Evolutionary conservation across 2,797 vertebrate genomes (phyloP).

Genomic region (Cygnus olor): DNA sequence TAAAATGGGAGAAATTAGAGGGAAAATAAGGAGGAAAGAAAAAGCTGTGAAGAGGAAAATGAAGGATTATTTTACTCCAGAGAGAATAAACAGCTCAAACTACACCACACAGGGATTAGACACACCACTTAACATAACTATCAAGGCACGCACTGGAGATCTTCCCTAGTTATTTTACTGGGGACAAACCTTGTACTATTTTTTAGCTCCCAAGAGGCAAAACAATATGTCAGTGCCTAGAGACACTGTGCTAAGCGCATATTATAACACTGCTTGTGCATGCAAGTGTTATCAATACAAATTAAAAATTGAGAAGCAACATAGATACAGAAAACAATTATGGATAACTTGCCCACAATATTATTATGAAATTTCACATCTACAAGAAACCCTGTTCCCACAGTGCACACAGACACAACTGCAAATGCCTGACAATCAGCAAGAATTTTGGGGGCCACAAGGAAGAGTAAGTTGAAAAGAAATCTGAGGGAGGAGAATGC

Average conservation of each 20-base stretch:
- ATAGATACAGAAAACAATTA: not conserved
- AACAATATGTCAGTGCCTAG: not conserved
- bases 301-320: not conserved
- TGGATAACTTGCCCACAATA: not conserved
- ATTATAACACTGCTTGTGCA: not conserved
- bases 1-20: not conserved
- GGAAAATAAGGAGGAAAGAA: not conserved
- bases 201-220: not conserved
- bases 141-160: not conserved
- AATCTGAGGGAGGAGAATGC: not conserved
- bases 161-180: not conserved
- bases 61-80: not conserved
- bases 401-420: accelerated
- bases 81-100: not conserved
- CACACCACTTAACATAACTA: not conserved
- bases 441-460: not conserved
- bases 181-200: not conserved
- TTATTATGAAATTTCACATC: not conserved
- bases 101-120: not conserved
- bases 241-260: accelerated
- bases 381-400: not conserved
- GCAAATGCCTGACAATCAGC: not conserved
- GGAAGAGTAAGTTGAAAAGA: not conserved
- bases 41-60: not conserved
- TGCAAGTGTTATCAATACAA: not conserved